These are phyloP conservation scores for Anguilla japonica DNA, from an alignment of 2,113 vertebrate genomes.

Conservation along the genomic window DNA sequence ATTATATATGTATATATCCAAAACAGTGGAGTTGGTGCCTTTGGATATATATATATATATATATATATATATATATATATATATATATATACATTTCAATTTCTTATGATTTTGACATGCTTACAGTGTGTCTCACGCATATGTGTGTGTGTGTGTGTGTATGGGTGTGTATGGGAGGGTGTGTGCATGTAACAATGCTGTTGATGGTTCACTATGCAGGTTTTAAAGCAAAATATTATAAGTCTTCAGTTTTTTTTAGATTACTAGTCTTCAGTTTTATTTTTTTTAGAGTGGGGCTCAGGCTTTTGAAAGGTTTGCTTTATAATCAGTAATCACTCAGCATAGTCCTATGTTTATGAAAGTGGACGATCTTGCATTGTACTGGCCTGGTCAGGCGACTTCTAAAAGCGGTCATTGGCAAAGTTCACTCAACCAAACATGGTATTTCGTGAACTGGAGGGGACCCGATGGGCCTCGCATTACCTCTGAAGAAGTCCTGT, in stretches of 20 bases:
- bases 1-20: too few species aligned
- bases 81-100: conserved; percentile 59
- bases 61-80: conserved; percentile 51
- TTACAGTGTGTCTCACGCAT: conserved; percentile 15
- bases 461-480: not conserved
- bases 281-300: conserved; percentile 29
- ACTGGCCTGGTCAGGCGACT: conserved; percentile 13
- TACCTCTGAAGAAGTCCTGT: conserved; percentile 36
- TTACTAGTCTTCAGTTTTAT: conserved; percentile 39
- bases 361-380: not conserved
- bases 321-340: not conserved
- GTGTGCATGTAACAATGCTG: conserved; percentile 37
- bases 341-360: conserved; percentile 15
- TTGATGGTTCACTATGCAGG: conserved; percentile 52
- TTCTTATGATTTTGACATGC: conserved; percentile 57
- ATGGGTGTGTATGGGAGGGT: conserved; percentile 20
- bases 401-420: not conserved
- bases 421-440: not conserved
- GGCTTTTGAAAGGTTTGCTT: conserved; percentile 14
- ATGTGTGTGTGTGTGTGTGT: conserved; percentile 32
- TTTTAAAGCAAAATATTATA: conserved; percentile 17
- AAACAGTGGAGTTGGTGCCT: conserved; percentile 71
- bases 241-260: conserved; percentile 35
- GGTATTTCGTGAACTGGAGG: not conserved
- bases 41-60: conserved; percentile 63